Base-by-base conservation (phyloP, 2,888 invertebrate genomes). In the Lissocephala sabroskyi region DNA sequence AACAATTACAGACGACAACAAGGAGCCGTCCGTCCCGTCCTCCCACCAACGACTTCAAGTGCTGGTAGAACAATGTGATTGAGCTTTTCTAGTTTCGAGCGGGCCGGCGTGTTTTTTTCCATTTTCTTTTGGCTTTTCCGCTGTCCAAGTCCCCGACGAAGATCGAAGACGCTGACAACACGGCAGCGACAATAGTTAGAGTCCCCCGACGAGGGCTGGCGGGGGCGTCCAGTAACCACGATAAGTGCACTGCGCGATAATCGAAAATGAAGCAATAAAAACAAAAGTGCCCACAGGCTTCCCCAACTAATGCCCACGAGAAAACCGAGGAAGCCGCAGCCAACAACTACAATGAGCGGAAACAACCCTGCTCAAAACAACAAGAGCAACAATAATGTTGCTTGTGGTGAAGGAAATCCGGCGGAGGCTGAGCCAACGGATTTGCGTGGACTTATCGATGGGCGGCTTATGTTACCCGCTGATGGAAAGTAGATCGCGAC, bases 181-280 rank as follows among this genome's bases (percentile, higher is more conserved):
- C 49, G 51, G 45, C 23, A 37, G 11, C 19, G 13, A 19, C 18
- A n/a, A 19, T 9, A 19, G 16, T n/a, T 1, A 10, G 30, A 30
- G 13, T 5, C 10, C 18, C 4, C 2, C n/a, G 37, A 11, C 7
- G 3, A 3, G 37, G 19, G 17, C 10, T 16, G 52, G 48, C 44
- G 23, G 54, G 44, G 45, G 30, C 66, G 51, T n/a, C n/a, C n/a
- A n/a, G n/a, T n/a, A n/a, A n/a, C n/a, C n/a, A 48, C 58, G 56
- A 55, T 68, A 67, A 74, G 74, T 62, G 74, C 70, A 70, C 53
- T 62, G 52, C 51, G 49, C 75, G 64, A 71, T 71, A 71, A 70
- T 71, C 70, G 70, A 70, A 66, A 75, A 62, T 64, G 59, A 64
- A 64, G 71, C 64, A 66, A 70, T 75, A 59, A 59, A 66, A 71